Conservation (phyloP, 2,113 vertebrate species). For the Perca fluviatilis region DNA sequence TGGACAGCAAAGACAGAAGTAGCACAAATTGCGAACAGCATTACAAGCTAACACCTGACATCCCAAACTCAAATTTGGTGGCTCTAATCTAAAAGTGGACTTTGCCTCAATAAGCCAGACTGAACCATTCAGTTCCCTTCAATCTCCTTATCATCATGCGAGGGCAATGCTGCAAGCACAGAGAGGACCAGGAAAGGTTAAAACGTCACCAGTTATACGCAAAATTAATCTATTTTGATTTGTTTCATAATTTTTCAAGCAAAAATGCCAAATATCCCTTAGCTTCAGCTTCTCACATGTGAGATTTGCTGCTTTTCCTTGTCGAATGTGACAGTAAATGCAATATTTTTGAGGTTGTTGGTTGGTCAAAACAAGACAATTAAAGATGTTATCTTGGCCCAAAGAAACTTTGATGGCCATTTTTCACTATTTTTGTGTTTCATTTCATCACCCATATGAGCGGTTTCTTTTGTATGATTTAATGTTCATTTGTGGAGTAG, state of each 20-base stretch:
- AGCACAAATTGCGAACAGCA: background rate
- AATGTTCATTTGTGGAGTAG: background rate
- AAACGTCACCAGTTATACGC: background rate
- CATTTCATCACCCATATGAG: background rate
- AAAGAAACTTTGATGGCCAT: background rate
- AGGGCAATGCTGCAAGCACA: background rate
- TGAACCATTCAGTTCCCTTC: slow-evolving; percentile 7
- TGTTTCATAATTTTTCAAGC: background rate
- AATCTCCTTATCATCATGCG: slow-evolving; percentile 28
- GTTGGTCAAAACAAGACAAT: background rate
- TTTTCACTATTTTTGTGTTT: background rate
- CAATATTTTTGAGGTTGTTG: background rate
- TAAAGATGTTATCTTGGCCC: background rate
- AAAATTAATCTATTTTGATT: background rate
- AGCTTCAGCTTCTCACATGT: no score
- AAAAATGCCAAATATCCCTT: background rate
- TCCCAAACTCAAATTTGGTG: background rate
- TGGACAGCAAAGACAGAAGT: background rate
- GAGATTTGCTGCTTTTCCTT: no score
- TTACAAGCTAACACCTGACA: background rate
- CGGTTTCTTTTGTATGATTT: background rate
- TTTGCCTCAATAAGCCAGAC: slow-evolving; percentile 42
- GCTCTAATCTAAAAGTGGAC: slow-evolving; percentile 36
- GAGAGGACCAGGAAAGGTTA: background rate
- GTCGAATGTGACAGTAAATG: background rate